A percentile compares a stretch with the other conserved stretches of the same genome.
Conservation (phyloP, 1,140 invertebrate species). For the Aphis gossypii region DNA sequence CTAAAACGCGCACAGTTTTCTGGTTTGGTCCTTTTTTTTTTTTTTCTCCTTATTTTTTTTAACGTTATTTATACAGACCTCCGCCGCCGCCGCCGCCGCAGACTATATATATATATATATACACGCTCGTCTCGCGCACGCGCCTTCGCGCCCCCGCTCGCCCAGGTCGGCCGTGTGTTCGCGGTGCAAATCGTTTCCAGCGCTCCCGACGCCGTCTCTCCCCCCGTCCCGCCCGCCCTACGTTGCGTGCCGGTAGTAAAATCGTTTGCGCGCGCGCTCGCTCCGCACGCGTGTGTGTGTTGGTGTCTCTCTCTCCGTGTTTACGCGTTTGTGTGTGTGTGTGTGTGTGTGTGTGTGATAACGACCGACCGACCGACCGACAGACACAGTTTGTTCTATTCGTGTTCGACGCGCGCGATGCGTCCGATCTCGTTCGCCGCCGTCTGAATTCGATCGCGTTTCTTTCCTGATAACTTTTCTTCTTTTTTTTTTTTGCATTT, state of each 20-base stretch:
- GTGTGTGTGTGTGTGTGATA: neutral
- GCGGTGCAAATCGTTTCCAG: conserved; percentile 1
- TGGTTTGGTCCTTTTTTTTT: conserved; percentile 25
- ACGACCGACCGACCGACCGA: conserved; percentile 22
- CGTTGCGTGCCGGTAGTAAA: neutral
- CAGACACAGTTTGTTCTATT: conserved; percentile 34
- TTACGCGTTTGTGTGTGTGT: neutral
- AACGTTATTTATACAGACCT: neutral
- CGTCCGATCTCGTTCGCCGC: conserved; percentile 28
- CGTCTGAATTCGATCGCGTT: neutral
- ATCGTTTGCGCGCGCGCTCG: too few species aligned
- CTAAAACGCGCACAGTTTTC: neutral
- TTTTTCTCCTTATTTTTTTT: neutral
- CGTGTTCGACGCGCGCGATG: conserved; percentile 28
- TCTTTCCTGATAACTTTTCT: neutral
- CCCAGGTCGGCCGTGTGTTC: neutral
- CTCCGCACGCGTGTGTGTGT: neutral
- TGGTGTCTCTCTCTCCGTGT: too few species aligned
- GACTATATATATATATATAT: neutral
- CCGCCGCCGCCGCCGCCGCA: neutral
- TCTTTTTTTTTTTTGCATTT: neutral
- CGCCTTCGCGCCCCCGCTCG: neutral
- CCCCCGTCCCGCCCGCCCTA: neutral
- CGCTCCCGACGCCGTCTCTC: neutral
- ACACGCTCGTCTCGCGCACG: neutral